Base-by-base conservation (phyloP, 2,888 invertebrate genomes). In the Holacanthella duospinosa region DNA sequence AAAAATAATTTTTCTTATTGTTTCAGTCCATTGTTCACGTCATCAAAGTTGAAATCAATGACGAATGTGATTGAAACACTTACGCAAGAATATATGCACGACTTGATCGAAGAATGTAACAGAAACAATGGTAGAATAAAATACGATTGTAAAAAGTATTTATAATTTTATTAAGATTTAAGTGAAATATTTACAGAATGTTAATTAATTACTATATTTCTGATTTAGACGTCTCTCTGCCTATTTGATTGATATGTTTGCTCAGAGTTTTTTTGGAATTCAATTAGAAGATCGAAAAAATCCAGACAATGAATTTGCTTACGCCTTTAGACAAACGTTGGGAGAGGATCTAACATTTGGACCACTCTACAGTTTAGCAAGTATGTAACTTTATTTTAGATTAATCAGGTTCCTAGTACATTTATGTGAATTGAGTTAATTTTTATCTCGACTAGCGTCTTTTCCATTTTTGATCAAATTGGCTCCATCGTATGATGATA, bases 191-290 rank as follows among this genome's bases (percentile, higher is more conserved):
- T 53, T 53, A 6, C 54, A 53, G 6, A 25, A 12, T 53, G 21
- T 12, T 53, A n/a, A 53, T n/a, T 53, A 12, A n/a, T 25, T 6
- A 53, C 6, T 12, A 53, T 21, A 53, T 6, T 53, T 53, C n/a
- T 53, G 6, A 6, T 53, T 36, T 58, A 70, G 67, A 36, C 64
- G 67, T 1, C 55, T 67, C 61, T 62, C 69, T 48, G 28, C 66
- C 12, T 68, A 64, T 66, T 59, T 67, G 58, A 68, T 71, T 60
- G 71, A 71, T 60, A 64, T 67, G 65, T 68, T 71, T 66, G 65
- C 66, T 19, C 59, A 64, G 54, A 65, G 63, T 24, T 63, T 64
- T n/a, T 56, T 71, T 2, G 66, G 67, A 36, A 61, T 68, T 43
- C 59, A 62, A 29, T 29, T 69, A 62, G 68, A 64, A 28, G 59